Evolutionary conservation across 2,888 invertebrate species (phyloP), one percentile per base, ranked within the genome.

Genomic region (Siphlonurus alternatus): DNA sequence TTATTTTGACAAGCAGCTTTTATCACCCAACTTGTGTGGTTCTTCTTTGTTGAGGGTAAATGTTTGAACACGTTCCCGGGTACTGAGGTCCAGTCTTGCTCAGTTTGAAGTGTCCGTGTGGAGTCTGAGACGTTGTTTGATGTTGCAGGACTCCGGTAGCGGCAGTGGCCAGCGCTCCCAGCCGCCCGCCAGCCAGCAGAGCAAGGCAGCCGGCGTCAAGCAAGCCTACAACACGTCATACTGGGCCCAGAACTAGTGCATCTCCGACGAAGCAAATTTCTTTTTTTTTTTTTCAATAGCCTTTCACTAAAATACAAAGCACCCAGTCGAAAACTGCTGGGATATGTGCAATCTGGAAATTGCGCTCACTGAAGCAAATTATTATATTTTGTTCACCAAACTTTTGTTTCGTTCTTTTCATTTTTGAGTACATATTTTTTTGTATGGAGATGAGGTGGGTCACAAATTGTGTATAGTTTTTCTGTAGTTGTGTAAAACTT

Each of bases 81-180:
- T n/a, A n/a, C n/a, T n/a, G n/a, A n/a, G n/a, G n/a, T n/a, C n/a
- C n/a, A n/a, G n/a, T n/a, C n/a, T n/a, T n/a, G n/a, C n/a, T n/a
- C n/a, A n/a, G n/a, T n/a, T n/a, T n/a, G n/a, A n/a, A n/a, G n/a
- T n/a, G n/a, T n/a, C n/a, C n/a, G n/a, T n/a, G n/a, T n/a, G n/a
- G n/a, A n/a, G n/a, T n/a, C n/a, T n/a, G n/a, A n/a, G n/a, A n/a
- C n/a, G n/a, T n/a, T n/a, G n/a, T n/a, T n/a, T n/a, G n/a, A n/a
- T n/a, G n/a, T 54, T 62, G 7, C 77, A 83, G 83, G 84, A 84
- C 76, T 81, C 82, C 64, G 79, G 78, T 19, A 78, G 71, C 74
- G 73, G 79, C 65, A 79, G 79, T 0, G 76, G 78, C 62, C 77
- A 80, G 68, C 76, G 80, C 65, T 77, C 79, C 65, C 80, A 80